These are phyloP conservation scores for Metopolophium dirhodum DNA, from an alignment of 1,140 invertebrate species.

Conservation along the genomic window DNA sequence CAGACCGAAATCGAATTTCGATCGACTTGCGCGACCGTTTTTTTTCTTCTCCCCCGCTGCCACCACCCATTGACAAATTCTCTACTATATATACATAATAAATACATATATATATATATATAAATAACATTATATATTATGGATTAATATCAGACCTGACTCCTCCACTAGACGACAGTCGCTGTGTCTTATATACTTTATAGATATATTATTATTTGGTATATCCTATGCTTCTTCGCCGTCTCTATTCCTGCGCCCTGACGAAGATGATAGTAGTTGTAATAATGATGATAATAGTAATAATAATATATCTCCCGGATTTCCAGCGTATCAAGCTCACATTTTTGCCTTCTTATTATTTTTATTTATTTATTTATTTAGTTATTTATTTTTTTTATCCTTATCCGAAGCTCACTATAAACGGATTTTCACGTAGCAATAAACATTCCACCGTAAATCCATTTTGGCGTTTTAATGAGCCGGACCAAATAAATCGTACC, in stretches of 20 bases:
- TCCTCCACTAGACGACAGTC: not conserved
- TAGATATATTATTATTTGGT: not conserved
- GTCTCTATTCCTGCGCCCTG: no score
- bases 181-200: not conserved
- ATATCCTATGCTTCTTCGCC: no score
- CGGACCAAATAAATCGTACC: slow-evolving; percentile 53
- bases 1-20: slow-evolving; percentile 12
- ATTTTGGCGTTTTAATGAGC: slow-evolving; percentile 56
- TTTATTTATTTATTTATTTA: not conserved
- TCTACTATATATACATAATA: not conserved
- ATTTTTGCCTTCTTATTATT: not conserved
- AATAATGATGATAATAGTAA: not conserved
- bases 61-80: not conserved
- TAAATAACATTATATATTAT: not conserved
- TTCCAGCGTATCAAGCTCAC: not conserved
- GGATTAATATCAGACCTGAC: not conserved
- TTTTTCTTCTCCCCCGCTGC: not conserved
- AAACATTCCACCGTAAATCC: slow-evolving; percentile 54
- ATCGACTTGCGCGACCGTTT: not conserved
- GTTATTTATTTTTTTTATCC: not conserved
- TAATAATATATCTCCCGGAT: not conserved
- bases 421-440: slow-evolving; percentile 56
- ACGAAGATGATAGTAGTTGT: not conserved
- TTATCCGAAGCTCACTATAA: not conserved
- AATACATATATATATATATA: not conserved